phyloP scores from a whole-genome alignment of 1,140 invertebrate species.

The Trypoxylus dichotomus region DNA sequence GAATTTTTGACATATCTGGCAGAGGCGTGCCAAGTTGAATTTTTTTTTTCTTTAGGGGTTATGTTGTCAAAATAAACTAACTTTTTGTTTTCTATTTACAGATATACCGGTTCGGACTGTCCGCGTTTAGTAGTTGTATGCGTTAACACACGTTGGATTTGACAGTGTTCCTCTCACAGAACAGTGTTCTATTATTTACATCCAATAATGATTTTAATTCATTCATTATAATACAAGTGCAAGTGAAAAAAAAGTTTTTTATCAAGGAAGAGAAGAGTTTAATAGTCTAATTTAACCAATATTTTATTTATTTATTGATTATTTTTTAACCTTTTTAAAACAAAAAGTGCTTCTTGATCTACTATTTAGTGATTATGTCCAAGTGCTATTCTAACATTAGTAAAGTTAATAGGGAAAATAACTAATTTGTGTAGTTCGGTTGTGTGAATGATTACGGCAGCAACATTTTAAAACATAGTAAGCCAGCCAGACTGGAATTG shows the following conservation, averaged over 20 bases:
- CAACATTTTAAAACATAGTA: neutral
- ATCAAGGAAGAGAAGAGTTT: neutral
- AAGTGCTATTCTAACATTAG: neutral
- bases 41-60: neutral
- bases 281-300: neutral
- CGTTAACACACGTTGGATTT: neutral
- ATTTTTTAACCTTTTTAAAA: neutral
- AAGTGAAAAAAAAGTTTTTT: neutral
- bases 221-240: neutral
- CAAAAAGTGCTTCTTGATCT: neutral
- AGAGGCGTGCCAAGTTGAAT: constrained; percentile 30
- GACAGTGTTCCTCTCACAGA: neutral
- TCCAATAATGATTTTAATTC: constrained; percentile 1
- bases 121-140: neutral
- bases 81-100: constrained; percentile 30
- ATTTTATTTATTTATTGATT: constrained; percentile 26
- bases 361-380: neutral
- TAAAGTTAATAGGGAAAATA: neutral
- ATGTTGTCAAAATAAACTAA: constrained; percentile 23
- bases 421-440: neutral
- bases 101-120: constrained; percentile 15
- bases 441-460: neutral
- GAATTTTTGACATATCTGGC: constrained; percentile 31
- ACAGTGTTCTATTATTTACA: constrained; percentile 1
- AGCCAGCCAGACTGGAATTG: constrained; percentile 40